Base-by-base conservation (phyloP, 2,888 invertebrate genomes). In the Galerucella calmariensis region DNA sequence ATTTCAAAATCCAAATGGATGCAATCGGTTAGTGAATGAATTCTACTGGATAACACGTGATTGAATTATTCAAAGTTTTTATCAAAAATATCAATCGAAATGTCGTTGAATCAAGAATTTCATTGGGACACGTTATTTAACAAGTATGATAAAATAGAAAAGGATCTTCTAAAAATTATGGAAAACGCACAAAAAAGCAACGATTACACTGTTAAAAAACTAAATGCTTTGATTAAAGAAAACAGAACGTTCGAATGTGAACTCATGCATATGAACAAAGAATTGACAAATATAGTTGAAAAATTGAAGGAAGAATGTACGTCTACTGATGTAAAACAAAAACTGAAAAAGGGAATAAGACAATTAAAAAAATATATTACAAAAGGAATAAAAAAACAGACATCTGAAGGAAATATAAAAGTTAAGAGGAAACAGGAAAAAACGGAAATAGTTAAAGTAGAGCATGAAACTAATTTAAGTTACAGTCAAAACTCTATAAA, bases 61-160 rank as follows among this genome's bases (percentile, higher is more conserved):
- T 56, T 20, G 1, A 16, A 20, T 5, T 56, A 6, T 11, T 51
- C 16, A 56, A 56, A 56, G 16, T 51, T 27, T 51, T 14, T 12
- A 48, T 16, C 24, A 59, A 20, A 12, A 20, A 20, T 11, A 24
- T 24, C 20, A 11, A 2, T 61, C 3, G 24, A 27, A 59, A 59
- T 59, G 58, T 59, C 58, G 61, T n/a, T 56, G 9, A 61, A 61
- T 12, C 14, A 27, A 61, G 61, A 61, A 35, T 1, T 35, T 14
- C 35, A 12, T 14, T 61, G 61, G 27, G 5, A 61, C 16, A 35
- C 27, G 11, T 8, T 35, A 61, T 35, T 61, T 35, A 12, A 61
- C 27, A 61, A 61, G 14, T 61, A 27, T 35, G 8, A 61, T 35
- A 5, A n/a, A 35, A n/a, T 61, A 61, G 61, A 61, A 61, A 61